Base-by-base conservation (phyloP, 2,113 vertebrate species). In the Scalopus aquaticus region DNA sequence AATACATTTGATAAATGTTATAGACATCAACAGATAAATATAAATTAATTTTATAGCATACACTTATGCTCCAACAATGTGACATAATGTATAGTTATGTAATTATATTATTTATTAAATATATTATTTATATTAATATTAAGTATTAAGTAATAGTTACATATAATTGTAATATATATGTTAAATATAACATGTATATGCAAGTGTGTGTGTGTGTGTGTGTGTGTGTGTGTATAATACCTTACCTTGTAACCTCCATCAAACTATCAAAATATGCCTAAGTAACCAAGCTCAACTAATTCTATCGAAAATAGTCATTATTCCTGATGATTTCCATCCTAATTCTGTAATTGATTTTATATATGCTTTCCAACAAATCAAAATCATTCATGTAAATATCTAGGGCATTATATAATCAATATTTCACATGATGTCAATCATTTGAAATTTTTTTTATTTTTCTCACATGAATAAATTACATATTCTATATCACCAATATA, bases 11-110 rank as follows among this genome's bases (percentile, higher is more conserved):
- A 80, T 80, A 64, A 58, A 80, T 56, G 58, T 77, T n/a, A 83
- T 54, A 62, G 39, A 3, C 32, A 76, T 84, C 74, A 35, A 39
- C 5, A 70, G 64, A 10, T 49, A 88, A 51, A 46, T 60, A 56
- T 80, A 64, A 86, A 86, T 81, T 26, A 0, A 92, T 51, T 95
- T 90, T 94, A 42, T 89, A 65, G 2, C 28, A 77, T 58, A n/a
- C 65, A 72, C 20, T 64, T 54, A 12, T 77, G 26, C 9, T 81
- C 1, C 32, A 91, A 51, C 1, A 93, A 72, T 88, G 26, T 84
- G 17, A 85, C 54, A 32, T 42, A 58, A 67, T 37, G 58, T 67
- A 32, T 37, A 82, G 26, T 49, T 24, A 65, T 42, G 42, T 54
- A 60, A 74, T 89, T 64, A 44, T n/a, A 44, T 30, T 26, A 49